A percentile compares a stretch with the other conserved stretches of the same genome.
Conservation (phyloP, 2,113 vertebrate species). For the Progne subis region DNA sequence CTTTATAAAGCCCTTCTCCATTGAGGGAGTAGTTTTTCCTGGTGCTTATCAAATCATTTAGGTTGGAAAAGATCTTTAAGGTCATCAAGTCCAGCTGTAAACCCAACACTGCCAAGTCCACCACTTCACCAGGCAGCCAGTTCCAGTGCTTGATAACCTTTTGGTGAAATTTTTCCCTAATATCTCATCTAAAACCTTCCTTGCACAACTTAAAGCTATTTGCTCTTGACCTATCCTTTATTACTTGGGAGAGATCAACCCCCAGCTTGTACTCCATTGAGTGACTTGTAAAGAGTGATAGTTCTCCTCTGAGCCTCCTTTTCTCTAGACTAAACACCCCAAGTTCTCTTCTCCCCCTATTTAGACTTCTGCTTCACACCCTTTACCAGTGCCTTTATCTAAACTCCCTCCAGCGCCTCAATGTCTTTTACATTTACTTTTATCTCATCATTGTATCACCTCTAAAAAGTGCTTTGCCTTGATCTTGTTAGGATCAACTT, state of each 20-base stretch:
- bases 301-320: neutral
- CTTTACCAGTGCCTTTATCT: neutral
- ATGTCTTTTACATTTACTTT: neutral
- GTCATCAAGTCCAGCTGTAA: neutral
- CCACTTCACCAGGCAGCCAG: neutral
- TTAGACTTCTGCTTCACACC: neutral
- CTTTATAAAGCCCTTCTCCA: neutral
- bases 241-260: neutral
- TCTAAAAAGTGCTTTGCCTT: neutral
- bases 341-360: neutral
- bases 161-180: neutral
- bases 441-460: neutral
- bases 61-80: neutral
- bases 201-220: fast-evolving
- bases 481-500: neutral
- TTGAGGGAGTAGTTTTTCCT: neutral
- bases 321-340: neutral
- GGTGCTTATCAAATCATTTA: neutral
- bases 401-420: neutral
- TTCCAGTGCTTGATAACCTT: neutral
- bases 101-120: neutral
- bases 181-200: neutral
- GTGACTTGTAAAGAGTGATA: neutral
- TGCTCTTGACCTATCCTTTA: neutral
- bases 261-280: fast-evolving